These are phyloP conservation scores for Zophobas morio DNA, from an alignment of 1,140 invertebrate species.

Conservation along the genomic window DNA sequence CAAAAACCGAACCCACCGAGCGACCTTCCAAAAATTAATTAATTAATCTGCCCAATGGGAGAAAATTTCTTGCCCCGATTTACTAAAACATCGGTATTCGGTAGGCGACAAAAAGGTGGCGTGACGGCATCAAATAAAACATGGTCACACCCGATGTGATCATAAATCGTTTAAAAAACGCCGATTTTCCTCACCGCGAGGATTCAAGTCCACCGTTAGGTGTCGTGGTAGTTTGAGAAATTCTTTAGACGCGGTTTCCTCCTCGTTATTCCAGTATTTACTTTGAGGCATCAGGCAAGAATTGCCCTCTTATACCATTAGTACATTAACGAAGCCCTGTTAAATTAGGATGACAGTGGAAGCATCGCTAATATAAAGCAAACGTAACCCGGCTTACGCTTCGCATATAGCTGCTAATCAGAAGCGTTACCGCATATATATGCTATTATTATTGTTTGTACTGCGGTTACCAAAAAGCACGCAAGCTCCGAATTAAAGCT, in stretches of 20 bases:
- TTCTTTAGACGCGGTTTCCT: background rate
- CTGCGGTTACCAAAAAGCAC: constrained; percentile 22
- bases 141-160: too few species aligned
- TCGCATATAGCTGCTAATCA: constrained; percentile 21
- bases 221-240: too few species aligned
- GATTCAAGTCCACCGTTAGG: too few species aligned
- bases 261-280: constrained; percentile 5
- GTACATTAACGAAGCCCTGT: constrained; percentile 2
- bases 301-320: constrained; percentile 1
- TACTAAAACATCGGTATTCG: too few species aligned
- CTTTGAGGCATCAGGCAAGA: constrained; percentile 13
- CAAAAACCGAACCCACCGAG: background rate
- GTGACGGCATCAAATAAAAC: too few species aligned
- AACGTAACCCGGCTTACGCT: constrained; percentile 20
- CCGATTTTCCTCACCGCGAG: too few species aligned
- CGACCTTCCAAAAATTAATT: background rate
- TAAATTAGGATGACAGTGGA: constrained; percentile 30
- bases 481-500: constrained; percentile 27
- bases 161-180: too few species aligned
- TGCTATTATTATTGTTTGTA: constrained; percentile 28
- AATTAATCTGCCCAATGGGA: background rate
- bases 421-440: constrained; percentile 15
- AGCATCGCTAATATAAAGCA: constrained; percentile 36
- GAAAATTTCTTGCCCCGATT: background rate
- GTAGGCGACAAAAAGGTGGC: too few species aligned